These are phyloP conservation scores for Coluber constrictor DNA, from an alignment of 2,797 vertebrate genomes.

Conservation along the genomic window DNA sequence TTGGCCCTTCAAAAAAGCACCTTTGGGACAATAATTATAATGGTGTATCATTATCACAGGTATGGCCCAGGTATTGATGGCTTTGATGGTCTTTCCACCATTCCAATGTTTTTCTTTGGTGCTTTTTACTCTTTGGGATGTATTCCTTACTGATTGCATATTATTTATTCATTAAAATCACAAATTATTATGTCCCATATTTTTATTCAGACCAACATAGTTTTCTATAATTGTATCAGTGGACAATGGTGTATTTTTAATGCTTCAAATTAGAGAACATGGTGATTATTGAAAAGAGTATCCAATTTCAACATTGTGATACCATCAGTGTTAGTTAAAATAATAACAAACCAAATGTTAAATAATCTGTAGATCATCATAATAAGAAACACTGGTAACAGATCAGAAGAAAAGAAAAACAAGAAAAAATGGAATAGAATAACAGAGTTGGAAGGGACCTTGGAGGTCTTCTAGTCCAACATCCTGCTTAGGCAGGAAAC, in stretches of 20 bases:
- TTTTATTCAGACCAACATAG: neutral
- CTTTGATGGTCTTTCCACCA: too few species aligned
- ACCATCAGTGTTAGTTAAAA: neutral
- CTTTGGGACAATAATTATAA: too few species aligned
- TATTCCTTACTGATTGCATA: too few species aligned
- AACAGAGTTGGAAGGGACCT: too few species aligned
- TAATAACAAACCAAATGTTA: neutral
- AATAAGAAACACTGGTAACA: neutral
- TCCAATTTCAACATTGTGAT: neutral
- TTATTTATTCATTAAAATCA: neutral
- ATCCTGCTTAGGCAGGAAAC: too few species aligned
- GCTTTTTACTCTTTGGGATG: too few species aligned
- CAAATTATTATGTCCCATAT: neutral
- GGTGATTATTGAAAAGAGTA: neutral
- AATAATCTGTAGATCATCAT: neutral
- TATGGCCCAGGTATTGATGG: too few species aligned
- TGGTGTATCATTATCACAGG: too few species aligned
- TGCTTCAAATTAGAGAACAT: neutral
- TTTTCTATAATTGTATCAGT: neutral
- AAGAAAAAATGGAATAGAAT: neutral
- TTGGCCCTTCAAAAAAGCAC: too few species aligned
- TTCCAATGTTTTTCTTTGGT: too few species aligned
- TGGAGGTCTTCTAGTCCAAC: too few species aligned
- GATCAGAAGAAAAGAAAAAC: neutral
- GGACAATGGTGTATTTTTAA: neutral